phyloP scores from a whole-genome alignment of 2,797 vertebrate species.

The Halcyon badia region DNA sequence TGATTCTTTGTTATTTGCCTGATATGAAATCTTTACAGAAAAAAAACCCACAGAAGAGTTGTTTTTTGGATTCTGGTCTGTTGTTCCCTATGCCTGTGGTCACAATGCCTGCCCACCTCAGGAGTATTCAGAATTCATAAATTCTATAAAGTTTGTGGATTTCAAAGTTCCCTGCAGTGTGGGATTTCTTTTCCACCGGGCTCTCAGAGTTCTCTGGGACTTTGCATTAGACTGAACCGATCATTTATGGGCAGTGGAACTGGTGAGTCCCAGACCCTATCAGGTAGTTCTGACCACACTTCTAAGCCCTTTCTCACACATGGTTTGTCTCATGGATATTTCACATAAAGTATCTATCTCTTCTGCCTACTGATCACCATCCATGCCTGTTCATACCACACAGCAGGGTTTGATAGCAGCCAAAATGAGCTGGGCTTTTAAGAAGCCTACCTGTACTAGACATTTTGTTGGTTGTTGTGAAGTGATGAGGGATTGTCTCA shows the following conservation, averaged over 20 bases:
- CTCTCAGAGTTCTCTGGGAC: background rate
- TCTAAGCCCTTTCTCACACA: background rate
- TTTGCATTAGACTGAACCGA: background rate
- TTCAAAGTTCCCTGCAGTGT: background rate
- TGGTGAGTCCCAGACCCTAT: background rate
- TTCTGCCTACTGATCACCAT: background rate
- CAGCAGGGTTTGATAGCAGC: background rate
- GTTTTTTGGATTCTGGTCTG: background rate
- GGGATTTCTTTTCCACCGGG: background rate
- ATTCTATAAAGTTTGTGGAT: background rate
- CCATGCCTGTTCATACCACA: background rate
- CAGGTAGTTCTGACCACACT: background rate
- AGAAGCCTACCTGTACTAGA: background rate
- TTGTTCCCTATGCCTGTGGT: background rate
- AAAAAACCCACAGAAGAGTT: background rate
- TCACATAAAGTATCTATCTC: background rate
- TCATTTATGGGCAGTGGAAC: background rate
- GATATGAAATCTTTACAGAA: background rate
- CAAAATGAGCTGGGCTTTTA: background rate
- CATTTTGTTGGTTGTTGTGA: background rate
- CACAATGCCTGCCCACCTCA: background rate
- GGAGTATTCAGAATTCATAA: background rate
- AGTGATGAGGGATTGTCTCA: background rate
- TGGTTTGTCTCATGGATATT: background rate
- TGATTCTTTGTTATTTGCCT: background rate